phyloP scores from a whole-genome alignment of 2,888 invertebrate species.

The Julus scandinavius region DNA sequence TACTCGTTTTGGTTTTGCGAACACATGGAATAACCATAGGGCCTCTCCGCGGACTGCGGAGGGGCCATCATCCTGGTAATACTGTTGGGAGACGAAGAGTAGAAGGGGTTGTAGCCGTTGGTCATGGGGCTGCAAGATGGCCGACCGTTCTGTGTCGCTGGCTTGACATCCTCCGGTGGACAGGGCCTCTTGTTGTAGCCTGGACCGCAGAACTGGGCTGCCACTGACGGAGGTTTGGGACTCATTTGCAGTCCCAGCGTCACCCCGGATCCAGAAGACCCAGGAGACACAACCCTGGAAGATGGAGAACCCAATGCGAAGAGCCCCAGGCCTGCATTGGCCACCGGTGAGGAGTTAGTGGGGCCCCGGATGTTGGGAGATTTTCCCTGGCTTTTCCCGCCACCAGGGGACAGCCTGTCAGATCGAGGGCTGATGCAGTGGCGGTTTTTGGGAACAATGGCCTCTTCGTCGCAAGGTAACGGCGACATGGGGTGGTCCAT shows the following conservation, averaged over 20 bases:
- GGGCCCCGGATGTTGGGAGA: no score
- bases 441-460: no score
- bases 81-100: conserved; percentile 4
- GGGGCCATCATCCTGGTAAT: background rate
- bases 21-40: conserved; percentile 37
- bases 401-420: no score
- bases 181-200: conserved; percentile 23
- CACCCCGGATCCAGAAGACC: background rate
- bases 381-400: no score
- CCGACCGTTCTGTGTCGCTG: background rate
- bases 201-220: conserved; percentile 45
- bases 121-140: conserved; percentile 38
- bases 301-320: background rate
- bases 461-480: no score
- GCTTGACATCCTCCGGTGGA: background rate
- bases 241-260: conserved; percentile 25
- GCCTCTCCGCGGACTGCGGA: background rate
- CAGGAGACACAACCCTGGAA: conserved; percentile 34
- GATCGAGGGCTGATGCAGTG: no score
- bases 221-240: conserved; percentile 48
- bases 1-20: conserved; percentile 26
- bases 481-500: no score
- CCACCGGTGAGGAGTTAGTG: no score
- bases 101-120: conserved; percentile 23
- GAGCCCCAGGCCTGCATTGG: no score